Conservation (phyloP, 1,140 invertebrate genomes). For the Heliothis subflexa region DNA sequence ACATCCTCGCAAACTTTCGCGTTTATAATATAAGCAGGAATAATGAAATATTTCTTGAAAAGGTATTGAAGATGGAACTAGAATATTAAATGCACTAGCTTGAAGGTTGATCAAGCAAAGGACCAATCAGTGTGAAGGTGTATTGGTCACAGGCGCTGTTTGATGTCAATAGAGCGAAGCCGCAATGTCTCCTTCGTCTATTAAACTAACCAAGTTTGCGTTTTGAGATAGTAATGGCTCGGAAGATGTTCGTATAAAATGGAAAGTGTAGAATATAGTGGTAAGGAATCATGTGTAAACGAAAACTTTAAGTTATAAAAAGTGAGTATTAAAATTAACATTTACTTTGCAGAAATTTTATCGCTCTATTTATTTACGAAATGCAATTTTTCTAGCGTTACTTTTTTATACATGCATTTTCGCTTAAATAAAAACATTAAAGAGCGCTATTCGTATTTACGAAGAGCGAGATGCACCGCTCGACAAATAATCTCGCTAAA, state of each 20-base stretch:
- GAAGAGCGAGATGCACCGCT: background rate
- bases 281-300: too few relatives aligned
- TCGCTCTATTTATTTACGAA: background rate
- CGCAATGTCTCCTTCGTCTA: background rate
- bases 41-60: background rate
- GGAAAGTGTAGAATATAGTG: too few relatives aligned
- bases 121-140: background rate
- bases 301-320: too few relatives aligned
- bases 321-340: background rate
- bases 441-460: background rate
- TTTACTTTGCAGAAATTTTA: background rate
- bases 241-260: background rate
- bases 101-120: conserved; percentile 5
- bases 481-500: conserved; percentile 34
- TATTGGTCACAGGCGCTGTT: background rate
- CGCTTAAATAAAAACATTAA: conserved; percentile 12
- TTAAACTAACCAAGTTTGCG: background rate
- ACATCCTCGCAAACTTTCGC: too few relatives aligned
- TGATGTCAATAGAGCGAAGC: background rate
- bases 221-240: background rate
- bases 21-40: too few relatives aligned
- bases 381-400: background rate
- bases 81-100: conserved; percentile 7
- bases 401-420: conserved; percentile 9
- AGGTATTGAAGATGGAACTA: background rate